Conservation (phyloP, 2,113 vertebrate genomes). For the Forbesichthys agassizii region DNA sequence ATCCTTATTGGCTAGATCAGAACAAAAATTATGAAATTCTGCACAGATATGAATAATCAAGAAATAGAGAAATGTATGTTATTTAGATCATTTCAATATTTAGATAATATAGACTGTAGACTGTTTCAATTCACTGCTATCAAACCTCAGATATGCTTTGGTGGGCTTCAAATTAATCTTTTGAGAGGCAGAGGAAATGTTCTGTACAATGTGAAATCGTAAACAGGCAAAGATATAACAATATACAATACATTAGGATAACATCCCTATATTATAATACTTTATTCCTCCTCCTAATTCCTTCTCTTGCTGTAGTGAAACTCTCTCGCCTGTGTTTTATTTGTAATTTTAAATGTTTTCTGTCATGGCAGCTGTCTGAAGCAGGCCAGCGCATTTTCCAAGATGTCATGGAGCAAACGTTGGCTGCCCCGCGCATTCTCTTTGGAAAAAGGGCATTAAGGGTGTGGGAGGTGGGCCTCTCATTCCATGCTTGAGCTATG, state of each 20-base stretch:
- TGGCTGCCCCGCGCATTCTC: constrained; percentile 16
- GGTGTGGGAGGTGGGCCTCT: constrained; percentile 29
- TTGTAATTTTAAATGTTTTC: no score
- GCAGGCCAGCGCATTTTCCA: constrained; percentile 46
- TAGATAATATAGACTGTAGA: no score
- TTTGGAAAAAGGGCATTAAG: constrained; percentile 16
- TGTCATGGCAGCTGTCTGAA: constrained; percentile 23
- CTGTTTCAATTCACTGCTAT: no score
- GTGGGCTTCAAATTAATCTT: no score
- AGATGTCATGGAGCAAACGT: constrained; percentile 43
- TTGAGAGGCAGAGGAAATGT: neutral
- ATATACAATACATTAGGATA: neutral
- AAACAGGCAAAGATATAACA: no score
- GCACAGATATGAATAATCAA: no score
- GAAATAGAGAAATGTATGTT: no score
- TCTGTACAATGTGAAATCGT: neutral
- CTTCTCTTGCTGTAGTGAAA: constrained; percentile 2
- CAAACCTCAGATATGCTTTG: no score
- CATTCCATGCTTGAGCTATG: constrained; percentile 31
- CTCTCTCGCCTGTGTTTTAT: constrained; percentile 22
- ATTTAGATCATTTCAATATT: no score
- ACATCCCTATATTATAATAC: neutral
- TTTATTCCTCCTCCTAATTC: constrained; percentile 1
- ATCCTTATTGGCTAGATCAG: no score
- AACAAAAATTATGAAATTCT: no score